Conservation (phyloP, 2,888 invertebrate genomes). For the Campoletis raptor region DNA sequence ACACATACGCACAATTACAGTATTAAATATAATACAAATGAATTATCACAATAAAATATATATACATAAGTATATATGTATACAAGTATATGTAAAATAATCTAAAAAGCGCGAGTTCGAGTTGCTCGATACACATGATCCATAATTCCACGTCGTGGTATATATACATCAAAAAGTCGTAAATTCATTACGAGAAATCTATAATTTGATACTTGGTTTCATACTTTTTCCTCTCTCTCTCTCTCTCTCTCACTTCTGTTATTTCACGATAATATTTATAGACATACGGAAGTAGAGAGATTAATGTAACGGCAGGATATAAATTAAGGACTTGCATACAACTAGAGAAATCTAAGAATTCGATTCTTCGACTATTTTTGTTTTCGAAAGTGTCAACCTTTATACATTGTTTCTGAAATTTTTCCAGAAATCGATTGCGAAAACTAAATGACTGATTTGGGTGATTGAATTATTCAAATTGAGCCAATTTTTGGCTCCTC, state of each 20-base stretch:
- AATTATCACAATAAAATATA: constrained; percentile 48
- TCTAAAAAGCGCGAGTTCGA: constrained; percentile 24
- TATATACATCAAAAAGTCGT: constrained; percentile 50
- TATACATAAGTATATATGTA: background rate
- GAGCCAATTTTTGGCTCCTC: background rate
- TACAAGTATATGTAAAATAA: background rate
- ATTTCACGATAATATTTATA: background rate
- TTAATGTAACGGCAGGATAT: background rate
- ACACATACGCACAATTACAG: constrained; percentile 14
- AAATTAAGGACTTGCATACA: background rate
- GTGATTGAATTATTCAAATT: background rate
- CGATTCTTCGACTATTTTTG: background rate
- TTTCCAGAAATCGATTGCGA: background rate
- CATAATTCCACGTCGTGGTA: constrained; percentile 28
- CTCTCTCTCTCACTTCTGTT: background rate
- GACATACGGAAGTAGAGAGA: background rate
- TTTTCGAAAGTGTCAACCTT: background rate
- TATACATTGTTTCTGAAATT: background rate
- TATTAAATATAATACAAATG: constrained; percentile 53
- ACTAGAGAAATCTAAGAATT: background rate
- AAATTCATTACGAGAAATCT: constrained; percentile 1
- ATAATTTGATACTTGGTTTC: background rate
- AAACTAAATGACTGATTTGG: background rate
- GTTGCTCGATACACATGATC: constrained; percentile 17
- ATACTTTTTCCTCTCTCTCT: background rate